These are phyloP conservation scores for Myopa testacea DNA, from an alignment of 2,888 invertebrate species.

Conservation along the genomic window DNA sequence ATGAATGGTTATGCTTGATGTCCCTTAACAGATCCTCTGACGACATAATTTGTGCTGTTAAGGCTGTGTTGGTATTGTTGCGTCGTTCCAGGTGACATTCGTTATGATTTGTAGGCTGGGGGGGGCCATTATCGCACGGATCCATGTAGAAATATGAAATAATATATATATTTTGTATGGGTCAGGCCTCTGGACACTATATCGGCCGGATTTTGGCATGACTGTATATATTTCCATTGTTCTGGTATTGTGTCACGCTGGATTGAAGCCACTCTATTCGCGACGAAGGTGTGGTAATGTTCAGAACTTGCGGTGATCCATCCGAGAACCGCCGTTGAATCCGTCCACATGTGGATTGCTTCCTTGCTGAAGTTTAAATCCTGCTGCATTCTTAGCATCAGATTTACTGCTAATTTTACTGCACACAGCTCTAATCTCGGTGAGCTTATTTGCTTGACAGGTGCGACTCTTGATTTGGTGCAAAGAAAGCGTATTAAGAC, in stretches of 20 bases:
- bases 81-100: too few relatives aligned
- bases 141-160: too few relatives aligned
- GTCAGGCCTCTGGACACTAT: neutral
- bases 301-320: neutral
- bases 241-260: neutral
- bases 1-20: too few relatives aligned
- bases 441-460: neutral
- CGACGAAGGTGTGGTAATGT: constrained; percentile 4
- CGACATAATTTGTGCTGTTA: too few relatives aligned
- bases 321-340: neutral
- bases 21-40: too few relatives aligned
- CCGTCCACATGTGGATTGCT: neutral
- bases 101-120: too few relatives aligned
- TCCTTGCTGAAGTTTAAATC: neutral
- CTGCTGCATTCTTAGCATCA: neutral
- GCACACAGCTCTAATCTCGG: neutral
- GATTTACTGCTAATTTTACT: neutral
- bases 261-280: neutral
- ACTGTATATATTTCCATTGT: neutral
- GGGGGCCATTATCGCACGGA: neutral
- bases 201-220: neutral
- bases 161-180: too few relatives aligned
- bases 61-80: too few relatives aligned
- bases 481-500: neutral
- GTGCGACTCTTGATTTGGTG: constrained; percentile 7